Conservation (phyloP, 2,888 invertebrate genomes). For the Ecliptopera silaceata region DNA sequence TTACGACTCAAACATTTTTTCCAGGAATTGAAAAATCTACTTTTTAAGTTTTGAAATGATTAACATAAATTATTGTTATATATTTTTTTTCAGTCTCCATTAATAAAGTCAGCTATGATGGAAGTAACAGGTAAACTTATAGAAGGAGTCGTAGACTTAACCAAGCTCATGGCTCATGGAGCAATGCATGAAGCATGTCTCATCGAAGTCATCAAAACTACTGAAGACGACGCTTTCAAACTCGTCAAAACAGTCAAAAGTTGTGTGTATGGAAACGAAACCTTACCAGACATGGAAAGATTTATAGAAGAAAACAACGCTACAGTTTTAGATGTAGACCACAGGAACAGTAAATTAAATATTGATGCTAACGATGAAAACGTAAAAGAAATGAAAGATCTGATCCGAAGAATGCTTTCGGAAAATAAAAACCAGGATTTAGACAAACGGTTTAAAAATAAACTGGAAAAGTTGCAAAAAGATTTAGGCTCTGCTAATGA, state of each 20-base stretch:
- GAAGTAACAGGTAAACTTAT: conserved; percentile 66
- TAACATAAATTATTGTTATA: background rate
- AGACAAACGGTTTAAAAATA: conserved; percentile 51
- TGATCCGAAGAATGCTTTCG: conserved; percentile 58
- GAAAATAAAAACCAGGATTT: conserved; percentile 46
- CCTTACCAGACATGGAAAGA: conserved; percentile 40
- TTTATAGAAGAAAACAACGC: conserved; percentile 62
- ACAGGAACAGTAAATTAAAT: conserved; percentile 30
- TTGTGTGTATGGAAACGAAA: conserved; percentile 55
- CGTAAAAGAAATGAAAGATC: conserved; percentile 50
- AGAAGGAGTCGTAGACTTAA: conserved; percentile 66
- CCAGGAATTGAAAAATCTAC: background rate
- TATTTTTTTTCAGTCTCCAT: conserved; percentile 58
- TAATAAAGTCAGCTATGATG: conserved; percentile 74
- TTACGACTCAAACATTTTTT: background rate
- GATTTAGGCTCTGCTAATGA: conserved; percentile 47
- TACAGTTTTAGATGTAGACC: conserved; percentile 58
- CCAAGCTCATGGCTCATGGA: conserved; percentile 74
- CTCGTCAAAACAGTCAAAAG: conserved; percentile 51
- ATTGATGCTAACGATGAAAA: conserved; percentile 35
- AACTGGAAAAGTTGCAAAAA: conserved; percentile 48
- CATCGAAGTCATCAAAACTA: conserved; percentile 69
- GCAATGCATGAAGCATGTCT: conserved; percentile 80
- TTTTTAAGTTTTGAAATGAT: background rate
- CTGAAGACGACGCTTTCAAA: conserved; percentile 67